phyloP scores from a whole-genome alignment of 2,888 invertebrate species.

The Danaus chrysippus region DNA sequence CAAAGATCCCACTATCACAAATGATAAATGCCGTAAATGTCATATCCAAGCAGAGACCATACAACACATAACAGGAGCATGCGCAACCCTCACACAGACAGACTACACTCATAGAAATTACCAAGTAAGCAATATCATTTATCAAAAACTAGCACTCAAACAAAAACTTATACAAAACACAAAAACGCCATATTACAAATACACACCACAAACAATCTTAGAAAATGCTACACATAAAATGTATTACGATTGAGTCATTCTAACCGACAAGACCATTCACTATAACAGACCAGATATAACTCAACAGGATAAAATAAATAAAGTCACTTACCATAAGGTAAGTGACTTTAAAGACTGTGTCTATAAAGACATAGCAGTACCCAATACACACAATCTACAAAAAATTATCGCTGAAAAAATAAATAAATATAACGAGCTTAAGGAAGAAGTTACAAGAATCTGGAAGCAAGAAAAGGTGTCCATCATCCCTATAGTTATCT shows the following conservation, averaged over 20 bases:
- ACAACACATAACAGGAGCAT: conserved; percentile 31
- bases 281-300: conserved; percentile 24
- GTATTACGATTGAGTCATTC: conserved; percentile 22
- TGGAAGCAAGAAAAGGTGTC: conserved; percentile 19
- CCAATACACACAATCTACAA: conserved; percentile 23
- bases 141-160: too few relatives aligned
- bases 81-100: conserved; percentile 22
- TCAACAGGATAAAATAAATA: conserved; percentile 20
- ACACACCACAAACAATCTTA: too few relatives aligned
- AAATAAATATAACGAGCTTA: conserved; percentile 18
- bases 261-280: conserved; percentile 21
- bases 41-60: conserved; percentile 27
- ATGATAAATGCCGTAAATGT: conserved; percentile 23
- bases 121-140: too few relatives aligned
- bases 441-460: conserved; percentile 19
- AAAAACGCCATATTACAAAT: too few relatives aligned
- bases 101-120: conserved; percentile 29
- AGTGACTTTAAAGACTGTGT: too few relatives aligned
- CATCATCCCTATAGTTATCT: conserved; percentile 15
- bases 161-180: too few relatives aligned
- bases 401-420: conserved; percentile 23
- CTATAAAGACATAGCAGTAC: conserved; percentile 25
- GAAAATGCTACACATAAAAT: conserved; percentile 14
- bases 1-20: conserved; percentile 12
- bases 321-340: conserved; percentile 15